Base-by-base conservation (phyloP, 2,888 invertebrate species). In the Hyppa rectilinea region DNA sequence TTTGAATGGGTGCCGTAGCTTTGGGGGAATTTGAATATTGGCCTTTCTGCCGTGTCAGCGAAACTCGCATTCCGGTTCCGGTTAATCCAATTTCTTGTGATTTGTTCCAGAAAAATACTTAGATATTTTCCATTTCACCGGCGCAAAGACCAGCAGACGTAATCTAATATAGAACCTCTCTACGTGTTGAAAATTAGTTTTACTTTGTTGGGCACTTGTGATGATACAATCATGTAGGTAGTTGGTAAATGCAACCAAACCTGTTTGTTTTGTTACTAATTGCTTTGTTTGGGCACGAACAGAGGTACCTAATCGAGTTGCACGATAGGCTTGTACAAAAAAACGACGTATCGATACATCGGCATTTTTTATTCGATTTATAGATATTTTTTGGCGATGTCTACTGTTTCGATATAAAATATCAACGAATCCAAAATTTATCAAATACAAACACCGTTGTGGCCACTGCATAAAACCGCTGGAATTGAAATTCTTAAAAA, bases 131-230 rank as follows among this genome's bases (percentile, higher is more conserved):
- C 49, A 67, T 71, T 82, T 69, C 23, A 49, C 52, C 23, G 43
- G 36, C 63, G 53, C 64, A 75, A 71, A 66, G 36, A 52, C 52
- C 60, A 71, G 55, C 60, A 38, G 47, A 53, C 43, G 55, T 75
- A 82, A 84, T 78, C 71, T 70, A 82, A 83, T 83, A 71, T 49
- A 68, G 56, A 78, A 78, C 65, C 62, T 71, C 62, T 71, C 43
- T 73, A 65, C 78, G 70, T 78, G 80, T 61, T 61, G 59, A 73
- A 72, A 72, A 84, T 81, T 78, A 77, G 81, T 85, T 84, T 76
- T 58, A 78, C 52, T 73, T 78, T 76, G 71, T 81, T 77, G 61
- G 58, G 23, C 62, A 65, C 52, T 80, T 71, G 60, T 71, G 65
- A 66, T 81, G 81, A 79, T 66, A 75, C 75, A 81, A 78, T 83